phyloP scores from a whole-genome alignment of 2,797 vertebrate genomes.

The Cyprinella venusta region DNA sequence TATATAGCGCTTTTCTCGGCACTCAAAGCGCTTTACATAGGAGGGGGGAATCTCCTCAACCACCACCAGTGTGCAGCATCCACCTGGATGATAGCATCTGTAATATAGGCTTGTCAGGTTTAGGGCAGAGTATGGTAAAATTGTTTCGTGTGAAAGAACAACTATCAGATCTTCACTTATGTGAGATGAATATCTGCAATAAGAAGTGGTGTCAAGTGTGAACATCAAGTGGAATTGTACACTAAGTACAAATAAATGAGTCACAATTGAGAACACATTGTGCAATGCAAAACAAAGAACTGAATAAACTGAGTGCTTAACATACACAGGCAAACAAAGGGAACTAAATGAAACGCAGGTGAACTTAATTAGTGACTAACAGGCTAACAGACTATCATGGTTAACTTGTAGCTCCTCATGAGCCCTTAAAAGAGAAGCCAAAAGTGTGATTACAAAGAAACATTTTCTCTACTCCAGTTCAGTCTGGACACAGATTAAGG shows the following conservation, averaged over 20 bases:
- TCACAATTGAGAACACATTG: neutral
- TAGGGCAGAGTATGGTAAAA: neutral
- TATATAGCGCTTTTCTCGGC: too few species aligned
- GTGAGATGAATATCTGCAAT: neutral
- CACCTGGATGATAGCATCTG: constrained; percentile 74
- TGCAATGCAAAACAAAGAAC: neutral
- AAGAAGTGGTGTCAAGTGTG: neutral
- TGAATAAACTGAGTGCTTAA: neutral
- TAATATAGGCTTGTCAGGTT: constrained; percentile 74
- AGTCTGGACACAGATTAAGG: neutral
- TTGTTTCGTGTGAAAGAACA: constrained; percentile 24
- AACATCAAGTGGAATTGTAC: neutral
- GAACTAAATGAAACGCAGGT: neutral
- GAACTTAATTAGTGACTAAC: neutral
- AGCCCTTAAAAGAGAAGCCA: neutral
- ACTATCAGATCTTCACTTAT: too few species aligned
- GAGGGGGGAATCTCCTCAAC: too few species aligned
- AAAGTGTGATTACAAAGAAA: constrained; percentile 1
- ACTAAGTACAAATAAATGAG: neutral
- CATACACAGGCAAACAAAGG: neutral
- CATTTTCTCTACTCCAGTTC: neutral
- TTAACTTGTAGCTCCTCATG: constrained; percentile 1
- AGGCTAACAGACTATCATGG: neutral
- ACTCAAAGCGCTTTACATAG: too few species aligned
- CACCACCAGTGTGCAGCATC: too few species aligned